Base-by-base conservation (phyloP, 92 coral and sea anemone genomes). In the Palythoa heliodiscus region DNA sequence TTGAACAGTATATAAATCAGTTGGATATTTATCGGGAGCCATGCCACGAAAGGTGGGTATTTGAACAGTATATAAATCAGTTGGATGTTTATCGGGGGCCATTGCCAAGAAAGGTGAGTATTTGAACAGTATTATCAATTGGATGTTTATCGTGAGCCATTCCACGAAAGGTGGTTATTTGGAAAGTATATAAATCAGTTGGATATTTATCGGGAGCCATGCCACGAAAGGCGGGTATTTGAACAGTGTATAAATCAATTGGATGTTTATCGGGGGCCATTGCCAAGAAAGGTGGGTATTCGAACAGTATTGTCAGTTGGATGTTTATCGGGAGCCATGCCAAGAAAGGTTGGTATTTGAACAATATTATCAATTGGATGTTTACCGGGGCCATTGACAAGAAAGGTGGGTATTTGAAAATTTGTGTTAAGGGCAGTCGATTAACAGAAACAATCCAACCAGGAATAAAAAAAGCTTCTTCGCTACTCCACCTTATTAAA, bases 1-100 rank as follows among this genome's bases (percentile, higher is more conserved):
- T n/a, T n/a, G n/a, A 94, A 83, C 98, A 94, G 86, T 94, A 94
- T 87, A n/a, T n/a, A n/a, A 94, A 89, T 61, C 99, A 96, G 84
- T 73, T 96, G 58, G 99, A 96, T 75, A 89, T 94, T 48, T 96
- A 91, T 73, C 86, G 76, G 24, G 93, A 96, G 83, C 99, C 99
- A 0, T 94, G 92, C 71, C 98, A 92, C 61, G 91, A 89, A 78
- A 92, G 96, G 98, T 95, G 53, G 54, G n/a, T 52, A 55, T 72
- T 11, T 20, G 19, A 55, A 12, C 19, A 29, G 35, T 29, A 29
- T 29, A 29, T 29, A 29, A 29, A 89, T 60, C 98, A 96, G 83
- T 73, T 96, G 57, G 98, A 96, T 75, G 87, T 94, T 47, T 96
- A 91, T 73, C 86, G 75, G 37, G 93, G 94, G 82, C 98, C 98